Conservation (phyloP, 2,888 invertebrate species). For the Patella caerulea region DNA sequence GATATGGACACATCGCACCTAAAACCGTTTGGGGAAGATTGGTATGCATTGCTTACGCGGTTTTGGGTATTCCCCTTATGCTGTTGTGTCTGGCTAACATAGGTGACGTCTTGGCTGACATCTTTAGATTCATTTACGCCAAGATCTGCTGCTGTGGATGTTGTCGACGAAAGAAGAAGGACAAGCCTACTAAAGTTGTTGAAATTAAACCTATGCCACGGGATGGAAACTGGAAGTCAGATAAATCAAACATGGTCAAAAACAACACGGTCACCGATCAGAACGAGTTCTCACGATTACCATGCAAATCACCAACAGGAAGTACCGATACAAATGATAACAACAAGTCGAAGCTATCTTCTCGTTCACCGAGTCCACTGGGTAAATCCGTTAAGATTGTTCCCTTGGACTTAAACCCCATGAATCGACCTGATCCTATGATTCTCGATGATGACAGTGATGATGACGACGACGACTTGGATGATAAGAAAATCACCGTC, state of each 20-base stretch:
- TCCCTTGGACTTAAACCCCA: conserved; percentile 48
- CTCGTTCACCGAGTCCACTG: conserved; percentile 22
- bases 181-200: conserved; percentile 45
- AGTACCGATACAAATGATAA: conserved; percentile 32
- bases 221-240: conserved; percentile 46
- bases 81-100: conserved; percentile 74
- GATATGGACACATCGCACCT: conserved; percentile 71
- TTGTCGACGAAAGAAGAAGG: conserved; percentile 53
- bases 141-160: conserved; percentile 70
- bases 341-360: conserved; percentile 23
- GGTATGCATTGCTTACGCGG: conserved; percentile 71
- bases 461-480: conserved; percentile 67
- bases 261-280: conserved; percentile 35
- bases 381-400: conserved; percentile 51
- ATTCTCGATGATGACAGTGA: conserved; percentile 55
- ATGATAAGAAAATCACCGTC: conserved; percentile 67
- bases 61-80: conserved; percentile 74
- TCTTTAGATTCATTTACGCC: conserved; percentile 73
- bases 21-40: conserved; percentile 71
- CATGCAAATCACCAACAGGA: conserved; percentile 46
- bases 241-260: conserved; percentile 43
- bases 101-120: conserved; percentile 74
- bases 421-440: conserved; percentile 43
- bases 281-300: conserved; percentile 50
- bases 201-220: conserved; percentile 46